phyloP scores from a whole-genome alignment of 2,797 vertebrate species.

The Macroramphosus scolopax region DNA sequence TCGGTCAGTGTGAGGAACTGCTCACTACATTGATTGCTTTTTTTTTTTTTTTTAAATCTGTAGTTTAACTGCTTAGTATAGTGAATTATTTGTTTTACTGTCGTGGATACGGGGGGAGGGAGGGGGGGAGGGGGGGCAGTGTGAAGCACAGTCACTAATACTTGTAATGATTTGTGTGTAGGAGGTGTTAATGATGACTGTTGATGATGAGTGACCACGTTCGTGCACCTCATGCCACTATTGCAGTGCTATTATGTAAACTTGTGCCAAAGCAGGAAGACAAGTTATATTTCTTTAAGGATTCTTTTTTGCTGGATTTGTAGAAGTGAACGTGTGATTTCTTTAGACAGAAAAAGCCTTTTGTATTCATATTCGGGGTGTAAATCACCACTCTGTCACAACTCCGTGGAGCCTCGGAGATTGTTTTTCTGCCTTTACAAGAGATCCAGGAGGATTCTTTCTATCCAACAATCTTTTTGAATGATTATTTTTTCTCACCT shows the following conservation, averaged over 20 bases:
- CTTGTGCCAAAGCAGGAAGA: constrained; percentile 1
- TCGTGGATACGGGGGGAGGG: no score
- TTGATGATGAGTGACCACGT: constrained; percentile 32
- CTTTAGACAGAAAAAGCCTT: constrained; percentile 6
- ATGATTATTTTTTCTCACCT: no score
- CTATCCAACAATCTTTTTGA: no score
- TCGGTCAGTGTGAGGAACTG: constrained; percentile 18
- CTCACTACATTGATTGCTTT: constrained; percentile 39
- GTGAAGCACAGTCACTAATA: no score
- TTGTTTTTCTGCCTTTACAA: neutral
- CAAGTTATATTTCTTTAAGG: neutral
- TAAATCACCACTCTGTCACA: constrained; percentile 3
- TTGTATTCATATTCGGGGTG: constrained; percentile 14
- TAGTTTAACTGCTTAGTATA: constrained; percentile 39
- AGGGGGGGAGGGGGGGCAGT: no score
- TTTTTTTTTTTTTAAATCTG: constrained; percentile 3
- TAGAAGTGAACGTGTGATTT: constrained; percentile 3
- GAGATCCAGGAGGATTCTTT: no score
- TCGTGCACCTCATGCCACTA: constrained; percentile 24
- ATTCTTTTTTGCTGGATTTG: constrained; percentile 1
- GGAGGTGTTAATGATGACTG: constrained; percentile 35
- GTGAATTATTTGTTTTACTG: constrained; percentile 48
- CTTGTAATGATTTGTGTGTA: constrained; percentile 2
- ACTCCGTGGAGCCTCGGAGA: constrained; percentile 12
- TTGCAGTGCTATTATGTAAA: constrained; percentile 7